phyloP scores from a whole-genome alignment of 2,797 vertebrate genomes.

The Columba guinea region DNA sequence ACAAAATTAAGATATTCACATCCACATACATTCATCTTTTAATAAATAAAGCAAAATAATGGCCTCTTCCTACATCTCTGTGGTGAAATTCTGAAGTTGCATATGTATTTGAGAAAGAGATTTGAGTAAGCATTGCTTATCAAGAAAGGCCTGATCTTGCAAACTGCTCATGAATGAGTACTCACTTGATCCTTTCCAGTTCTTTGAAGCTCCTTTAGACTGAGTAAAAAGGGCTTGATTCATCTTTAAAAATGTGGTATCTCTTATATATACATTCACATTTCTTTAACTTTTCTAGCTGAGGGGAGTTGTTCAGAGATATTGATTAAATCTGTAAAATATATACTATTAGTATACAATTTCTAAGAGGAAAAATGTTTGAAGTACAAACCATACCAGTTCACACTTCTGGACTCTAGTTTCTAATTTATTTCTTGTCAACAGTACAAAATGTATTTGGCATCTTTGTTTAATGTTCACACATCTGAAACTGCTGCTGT shows the following conservation, averaged over 20 bases:
- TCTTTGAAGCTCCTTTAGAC: not conserved
- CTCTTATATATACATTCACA: not conserved
- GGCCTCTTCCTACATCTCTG: not conserved
- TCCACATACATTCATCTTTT: fast-evolving
- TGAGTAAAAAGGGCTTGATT: not conserved
- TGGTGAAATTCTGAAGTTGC: not conserved
- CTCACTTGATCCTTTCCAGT: not conserved
- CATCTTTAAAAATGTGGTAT: fast-evolving
- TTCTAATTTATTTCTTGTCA: not conserved
- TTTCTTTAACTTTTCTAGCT: not conserved
- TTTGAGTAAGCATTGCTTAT: not conserved
- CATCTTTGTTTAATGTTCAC: not conserved
- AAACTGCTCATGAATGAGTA: not conserved
- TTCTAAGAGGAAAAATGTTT: not conserved
- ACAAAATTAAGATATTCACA: not conserved
- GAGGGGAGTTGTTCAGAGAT: not conserved
- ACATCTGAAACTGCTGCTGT: not conserved
- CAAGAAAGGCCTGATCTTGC: not conserved
- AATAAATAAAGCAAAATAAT: not conserved
- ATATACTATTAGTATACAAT: not conserved
- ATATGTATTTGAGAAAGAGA: not conserved
- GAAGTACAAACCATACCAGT: not conserved
- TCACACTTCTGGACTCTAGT: not conserved
- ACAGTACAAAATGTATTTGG: not conserved
- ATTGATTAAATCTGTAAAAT: not conserved